A percentile compares a stretch with the other conserved stretches of the same genome.
Evolutionary conservation across 2,888 invertebrate genomes (phyloP).

Genomic region (Pristionchus exspectatus): DNA sequence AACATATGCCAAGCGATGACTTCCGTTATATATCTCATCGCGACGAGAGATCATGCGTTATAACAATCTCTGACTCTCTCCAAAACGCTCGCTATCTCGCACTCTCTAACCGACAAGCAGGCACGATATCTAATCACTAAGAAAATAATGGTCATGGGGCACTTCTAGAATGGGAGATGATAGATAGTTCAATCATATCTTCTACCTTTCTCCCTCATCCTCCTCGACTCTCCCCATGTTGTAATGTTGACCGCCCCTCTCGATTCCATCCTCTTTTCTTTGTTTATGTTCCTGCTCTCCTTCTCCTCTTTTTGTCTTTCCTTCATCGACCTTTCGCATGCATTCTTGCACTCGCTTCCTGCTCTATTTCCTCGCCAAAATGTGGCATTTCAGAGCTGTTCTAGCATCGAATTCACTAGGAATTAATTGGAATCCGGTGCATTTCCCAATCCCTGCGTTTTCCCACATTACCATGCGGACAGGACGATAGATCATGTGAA

Average conservation of each 20-base stretch:
- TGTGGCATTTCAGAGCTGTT: background rate
- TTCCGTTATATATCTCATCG: background rate
- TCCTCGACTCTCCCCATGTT: constrained; percentile 10
- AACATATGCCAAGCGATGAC: background rate
- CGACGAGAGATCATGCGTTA: too few species aligned
- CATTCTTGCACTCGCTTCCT: background rate
- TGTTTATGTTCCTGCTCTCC: constrained; percentile 15
- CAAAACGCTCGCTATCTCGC: background rate
- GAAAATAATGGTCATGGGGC: background rate
- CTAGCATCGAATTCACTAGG: background rate
- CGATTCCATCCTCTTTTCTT: background rate
- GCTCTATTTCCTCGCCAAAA: background rate
- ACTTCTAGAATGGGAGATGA: background rate
- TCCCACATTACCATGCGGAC: background rate
- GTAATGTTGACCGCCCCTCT: constrained; percentile 41
- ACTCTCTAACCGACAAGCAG: background rate
- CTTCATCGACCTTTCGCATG: background rate
- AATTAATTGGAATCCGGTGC: too few species aligned
- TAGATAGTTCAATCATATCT: constrained; percentile 23
- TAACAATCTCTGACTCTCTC: background rate
- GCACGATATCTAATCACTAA: background rate
- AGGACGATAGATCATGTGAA: background rate
- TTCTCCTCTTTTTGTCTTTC: background rate
- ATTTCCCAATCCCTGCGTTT: background rate
- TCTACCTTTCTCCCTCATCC: background rate